A percentile compares a stretch with the other conserved stretches of the same genome.
Conservation (phyloP, 2,113 vertebrate genomes). For the Edolisoma coerulescens region DNA sequence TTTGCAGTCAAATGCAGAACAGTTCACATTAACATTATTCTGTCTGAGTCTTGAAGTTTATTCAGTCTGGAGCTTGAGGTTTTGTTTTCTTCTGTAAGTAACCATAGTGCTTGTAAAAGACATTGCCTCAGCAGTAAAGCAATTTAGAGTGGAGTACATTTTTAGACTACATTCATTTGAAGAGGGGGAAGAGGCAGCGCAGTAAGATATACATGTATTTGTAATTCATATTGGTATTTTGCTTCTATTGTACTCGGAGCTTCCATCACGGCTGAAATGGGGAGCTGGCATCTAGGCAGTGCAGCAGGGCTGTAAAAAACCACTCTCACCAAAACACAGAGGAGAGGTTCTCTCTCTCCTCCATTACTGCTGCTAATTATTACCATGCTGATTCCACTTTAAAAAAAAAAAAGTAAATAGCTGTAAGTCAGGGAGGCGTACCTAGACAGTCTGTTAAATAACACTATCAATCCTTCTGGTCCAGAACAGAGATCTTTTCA, state of each 20-base stretch:
- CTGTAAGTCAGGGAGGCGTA: neutral
- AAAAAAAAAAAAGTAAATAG: neutral
- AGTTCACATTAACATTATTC: neutral
- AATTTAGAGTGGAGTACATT: slow-evolving; percentile 65
- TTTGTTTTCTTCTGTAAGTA: neutral
- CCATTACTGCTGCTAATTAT: slow-evolving; percentile 18
- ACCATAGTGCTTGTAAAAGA: neutral
- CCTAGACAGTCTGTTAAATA: slow-evolving; percentile 5
- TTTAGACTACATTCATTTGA: slow-evolving; percentile 71
- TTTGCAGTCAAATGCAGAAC: neutral
- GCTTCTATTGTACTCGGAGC: slow-evolving; percentile 68
- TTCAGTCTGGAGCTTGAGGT: neutral
- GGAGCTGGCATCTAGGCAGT: slow-evolving; percentile 54
- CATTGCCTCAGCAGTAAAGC: slow-evolving; percentile 55
- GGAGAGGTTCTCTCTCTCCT: neutral
- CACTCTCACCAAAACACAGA: neutral
- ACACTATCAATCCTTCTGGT: slow-evolving; percentile 17
- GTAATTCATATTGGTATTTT: slow-evolving; percentile 76
- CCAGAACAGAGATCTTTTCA: slow-evolving; percentile 40
- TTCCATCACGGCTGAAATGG: slow-evolving; percentile 63
- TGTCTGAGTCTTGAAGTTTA: neutral
- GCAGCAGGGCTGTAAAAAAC: slow-evolving; percentile 7
- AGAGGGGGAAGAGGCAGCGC: slow-evolving; percentile 48
- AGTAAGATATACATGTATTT: slow-evolving; percentile 68
- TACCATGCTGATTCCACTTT: neutral